Base-by-base conservation (phyloP, 30 jellyfish, hydroid and myxozoan species). In the Cassiopea andromeda region DNA sequence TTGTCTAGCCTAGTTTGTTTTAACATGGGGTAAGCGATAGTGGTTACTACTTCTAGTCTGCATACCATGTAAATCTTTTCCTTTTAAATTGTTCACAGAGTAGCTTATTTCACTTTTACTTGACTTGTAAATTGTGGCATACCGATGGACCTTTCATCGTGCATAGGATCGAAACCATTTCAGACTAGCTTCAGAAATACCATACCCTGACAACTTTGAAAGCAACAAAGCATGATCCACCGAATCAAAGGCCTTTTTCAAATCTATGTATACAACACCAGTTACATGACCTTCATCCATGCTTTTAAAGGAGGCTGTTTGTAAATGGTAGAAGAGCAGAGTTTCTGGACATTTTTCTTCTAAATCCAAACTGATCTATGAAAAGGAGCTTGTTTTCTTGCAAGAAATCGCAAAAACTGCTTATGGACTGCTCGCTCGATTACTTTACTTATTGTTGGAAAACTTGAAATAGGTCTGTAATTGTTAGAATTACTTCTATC, bases 81-180 rank as follows among this genome's bases (percentile, higher is more conserved):
- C 91, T 83, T 73, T 83, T 48, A 64, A 47, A 83, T 83, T 83
- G 75, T 72, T 83, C 75, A 83, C 49, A 70, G 84, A 64, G 76
- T 83, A 83, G 82, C 91, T 67, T 83, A 83, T 47, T 46, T 83
- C 91, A 58, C 69, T 83, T 83, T 82, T 83, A 71, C 43, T 67
- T 72, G 91, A 69, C 84, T 83, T 83, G 91, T 70, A 83, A 83
- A 83, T 70, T 46, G 91, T 83, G 83, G 91, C 91, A 83, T 84
- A 83, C 72, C 80, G 92, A 50, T 84, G 92, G 92, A 84, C 71
- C 92, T 84, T 84, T 84, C 92, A 86, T 84, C 92, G 71, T 77
- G 48, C 47, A 68, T 64, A 70, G 91, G 91, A 66, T 83, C 85
- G 85, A 82, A 82, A 82, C 86, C 91, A 19, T 19, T 66, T 66